Evolutionary conservation across 2,113 vertebrate species (phyloP), one percentile per base, ranked within the genome.

Genomic region (Ammodytes dubius): DNA sequence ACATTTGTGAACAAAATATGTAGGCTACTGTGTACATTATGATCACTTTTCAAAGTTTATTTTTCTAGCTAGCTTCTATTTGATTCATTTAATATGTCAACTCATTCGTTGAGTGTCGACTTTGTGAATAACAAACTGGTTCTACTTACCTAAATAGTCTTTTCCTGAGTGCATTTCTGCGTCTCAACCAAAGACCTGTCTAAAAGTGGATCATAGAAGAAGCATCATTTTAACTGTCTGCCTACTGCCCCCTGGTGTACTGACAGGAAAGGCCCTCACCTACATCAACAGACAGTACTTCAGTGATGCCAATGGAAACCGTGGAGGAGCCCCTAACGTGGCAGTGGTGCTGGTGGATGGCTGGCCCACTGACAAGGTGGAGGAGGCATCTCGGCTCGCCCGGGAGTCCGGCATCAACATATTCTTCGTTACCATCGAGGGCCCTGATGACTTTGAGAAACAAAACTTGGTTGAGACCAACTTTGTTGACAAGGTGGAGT

Each of bases 331-430:
- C 0, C 96, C 99, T 13, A 99, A 99, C 0, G 97, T 99, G 72
- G 97, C 93, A 0, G 95, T 99, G 88, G 97, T 98, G 56, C 75
- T 99, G 83, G 97, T 99, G 91, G 99, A 99, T 0, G 99, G 99
- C 11, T 99, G 99, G 99, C 98, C 99, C 0, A 99, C 97, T 0
- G 99, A 99, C 88, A 96, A 86, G 78, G 97, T 99, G 75, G 97
- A 98, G 90, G 98, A 98, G 85, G 96, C 97, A 0, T 97, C 99
- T 0, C 95, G 97, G 50, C 94, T 97, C 0, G 97, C 97, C 6
- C 95, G 99, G 43, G 99, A 99, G 93, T 98, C 98, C 0, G 99
- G 99, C 77, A 98, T 99, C 95, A 99, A 99, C 84, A 96, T 99
- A 81, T 99, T 99, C 93, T 99, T 99, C 79, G 96, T 99, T 91